Evolutionary conservation across 2,797 vertebrate genomes (phyloP).

Genomic region (Eospalax fontanierii): DNA sequence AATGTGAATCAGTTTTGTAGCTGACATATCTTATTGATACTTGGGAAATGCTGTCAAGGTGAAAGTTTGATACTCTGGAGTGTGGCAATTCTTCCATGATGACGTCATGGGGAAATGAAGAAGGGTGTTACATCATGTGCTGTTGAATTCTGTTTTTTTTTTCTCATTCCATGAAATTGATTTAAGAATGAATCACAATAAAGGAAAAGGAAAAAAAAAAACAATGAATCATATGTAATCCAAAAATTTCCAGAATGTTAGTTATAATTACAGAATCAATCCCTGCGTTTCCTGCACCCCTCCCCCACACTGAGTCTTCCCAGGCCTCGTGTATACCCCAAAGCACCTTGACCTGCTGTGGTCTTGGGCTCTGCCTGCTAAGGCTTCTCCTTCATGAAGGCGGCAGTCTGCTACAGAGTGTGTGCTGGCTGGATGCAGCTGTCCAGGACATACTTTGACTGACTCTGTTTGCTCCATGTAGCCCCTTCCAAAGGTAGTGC

Average conservation of each 20-base stretch:
- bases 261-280: neutral
- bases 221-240: neutral
- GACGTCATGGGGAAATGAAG: neutral
- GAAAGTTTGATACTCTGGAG: neutral
- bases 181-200: neutral
- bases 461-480: neutral
- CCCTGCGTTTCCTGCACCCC: neutral
- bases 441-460: neutral
- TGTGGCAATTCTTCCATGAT: neutral
- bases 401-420: neutral
- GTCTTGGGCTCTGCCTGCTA: neutral
- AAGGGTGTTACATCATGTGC: neutral
- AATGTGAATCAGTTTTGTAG: slow-evolving; percentile 64
- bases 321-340: accelerated
- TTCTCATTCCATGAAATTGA: neutral
- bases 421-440: neutral
- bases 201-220: too few relatives aligned
- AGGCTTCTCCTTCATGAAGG: neutral
- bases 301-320: accelerated
- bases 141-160: neutral
- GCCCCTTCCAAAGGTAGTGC: neutral
- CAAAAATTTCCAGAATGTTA: neutral
- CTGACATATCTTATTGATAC: slow-evolving; percentile 62
- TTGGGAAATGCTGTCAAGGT: slow-evolving; percentile 67
- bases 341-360: neutral